Base-by-base conservation (phyloP, 2,797 vertebrate species). In the Amniataba percoides region DNA sequence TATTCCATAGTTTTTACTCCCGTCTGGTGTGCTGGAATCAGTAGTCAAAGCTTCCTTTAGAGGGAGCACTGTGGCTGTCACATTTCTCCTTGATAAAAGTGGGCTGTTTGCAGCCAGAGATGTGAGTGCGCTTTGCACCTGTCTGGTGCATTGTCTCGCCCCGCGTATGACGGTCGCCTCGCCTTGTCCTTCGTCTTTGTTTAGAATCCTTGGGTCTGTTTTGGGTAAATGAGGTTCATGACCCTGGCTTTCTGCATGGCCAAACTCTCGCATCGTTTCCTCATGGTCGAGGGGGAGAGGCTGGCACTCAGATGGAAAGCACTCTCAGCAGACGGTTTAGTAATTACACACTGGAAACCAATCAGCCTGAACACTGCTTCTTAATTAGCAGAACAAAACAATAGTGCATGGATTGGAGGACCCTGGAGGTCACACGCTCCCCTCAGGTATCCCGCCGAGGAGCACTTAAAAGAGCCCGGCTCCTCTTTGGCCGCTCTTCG, bases 301-400 rank as follows among this genome's bases (percentile, higher is more conserved):
- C 92, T 88, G 90, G 91, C 84, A 72, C 83, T 90, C 84, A 77
- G 86, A 93, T 70, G 82, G 90, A 94, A 94, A 93, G 89, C 89
- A 72, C 88, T 92, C 93, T 92, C 87, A 84, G 92, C 93, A 94
- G 93, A 93, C 90, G 91, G 92, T 92, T 94, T 93, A 64, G 90
- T 95, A 96, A 95, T 96, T 95, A 94, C 91, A 94, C 91, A 95
- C 91, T 95, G 91, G 92, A 94, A 95, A 92, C 94, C 93, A 95
- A 95, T 95, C 95, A 95, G 90, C 91, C 91, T 86, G 92, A 95
- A 95, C 94, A 93, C 85, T 81, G 91, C 87, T 93, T 93, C 92
- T 95, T 95, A 95, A 96, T 96, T 95, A 95, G 93, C 90, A 88
- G 91, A 92, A 92, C 92, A 91, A 92, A 95, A 94, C 93, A 94